Conservation (phyloP, 1,140 invertebrate species). For the Cydia pomonella region DNA sequence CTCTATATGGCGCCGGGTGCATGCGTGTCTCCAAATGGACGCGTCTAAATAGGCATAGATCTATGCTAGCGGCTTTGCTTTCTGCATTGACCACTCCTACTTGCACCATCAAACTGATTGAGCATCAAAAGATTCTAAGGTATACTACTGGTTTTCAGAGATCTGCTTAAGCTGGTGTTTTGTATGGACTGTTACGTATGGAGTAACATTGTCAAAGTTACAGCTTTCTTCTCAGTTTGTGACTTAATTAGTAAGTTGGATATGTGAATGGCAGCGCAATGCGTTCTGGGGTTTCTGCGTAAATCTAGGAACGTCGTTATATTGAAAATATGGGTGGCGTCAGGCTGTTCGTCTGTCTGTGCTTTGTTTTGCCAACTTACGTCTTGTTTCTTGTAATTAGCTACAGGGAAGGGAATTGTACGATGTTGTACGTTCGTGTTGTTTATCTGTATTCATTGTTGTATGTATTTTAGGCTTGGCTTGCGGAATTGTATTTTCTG, state of each 20-base stretch:
- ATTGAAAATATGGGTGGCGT: constrained; percentile 67
- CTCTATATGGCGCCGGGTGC: constrained; percentile 72
- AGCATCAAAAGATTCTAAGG: constrained; percentile 19
- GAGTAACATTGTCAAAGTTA: constrained; percentile 76
- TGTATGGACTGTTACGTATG: constrained; percentile 68
- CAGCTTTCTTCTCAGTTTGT: constrained; percentile 73
- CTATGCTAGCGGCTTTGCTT: constrained; percentile 69
- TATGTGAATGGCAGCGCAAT: constrained; percentile 79
- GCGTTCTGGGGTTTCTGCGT: constrained; percentile 63
- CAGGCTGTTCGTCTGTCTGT: constrained; percentile 41
- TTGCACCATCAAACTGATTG: constrained; percentile 43
- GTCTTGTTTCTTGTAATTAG: constrained; percentile 28
- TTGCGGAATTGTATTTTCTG: not conserved
- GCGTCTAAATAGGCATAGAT: constrained; percentile 76
- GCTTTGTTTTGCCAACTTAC: constrained; percentile 18
- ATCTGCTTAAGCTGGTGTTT: constrained; percentile 49
- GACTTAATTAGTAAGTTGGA: constrained; percentile 80
- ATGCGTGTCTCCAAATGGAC: constrained; percentile 67
- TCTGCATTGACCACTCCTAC: constrained; percentile 51
- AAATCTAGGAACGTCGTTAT: constrained; percentile 73
- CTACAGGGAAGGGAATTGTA: constrained; percentile 18
- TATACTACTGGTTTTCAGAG: constrained; percentile 38
- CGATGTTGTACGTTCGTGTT: not conserved
- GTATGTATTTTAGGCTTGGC: not conserved
- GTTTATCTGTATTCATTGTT: not conserved